These are phyloP conservation scores for Pemphigus obesinymphae DNA, from an alignment of 1,140 invertebrate genomes.

Conservation along the genomic window DNA sequence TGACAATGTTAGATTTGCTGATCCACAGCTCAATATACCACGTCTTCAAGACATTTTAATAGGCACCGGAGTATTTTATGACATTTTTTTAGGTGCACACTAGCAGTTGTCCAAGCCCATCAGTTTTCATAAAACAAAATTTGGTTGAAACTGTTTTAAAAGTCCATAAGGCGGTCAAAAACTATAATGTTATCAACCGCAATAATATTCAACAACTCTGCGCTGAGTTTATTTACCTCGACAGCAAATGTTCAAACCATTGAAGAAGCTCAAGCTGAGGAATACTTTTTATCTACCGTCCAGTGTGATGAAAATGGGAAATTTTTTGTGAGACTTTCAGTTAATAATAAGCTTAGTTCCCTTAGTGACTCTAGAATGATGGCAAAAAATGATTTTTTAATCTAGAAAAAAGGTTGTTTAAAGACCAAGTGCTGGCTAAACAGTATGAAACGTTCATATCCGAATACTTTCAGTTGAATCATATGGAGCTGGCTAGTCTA, in stretches of 20 bases:
- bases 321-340: not conserved
- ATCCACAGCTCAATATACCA: not conserved
- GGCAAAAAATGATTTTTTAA: constrained; percentile 33
- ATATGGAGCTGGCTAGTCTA: not conserved
- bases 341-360: not conserved
- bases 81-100: not conserved
- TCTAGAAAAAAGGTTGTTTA: constrained; percentile 24
- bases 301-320: not conserved
- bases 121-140: not conserved
- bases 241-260: not conserved
- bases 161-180: not conserved
- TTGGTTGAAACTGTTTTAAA: not conserved
- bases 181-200: not conserved
- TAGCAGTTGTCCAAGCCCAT: not conserved
- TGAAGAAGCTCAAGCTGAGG: not conserved
- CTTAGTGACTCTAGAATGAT: not conserved
- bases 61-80: constrained; percentile 22
- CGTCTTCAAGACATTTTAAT: constrained; percentile 6
- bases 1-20: not conserved
- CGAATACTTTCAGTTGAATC: not conserved
- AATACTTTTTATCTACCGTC: not conserved
- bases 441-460: not conserved
- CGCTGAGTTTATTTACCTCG: not conserved
- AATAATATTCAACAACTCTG: not conserved
- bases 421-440: not conserved